Evolutionary conservation across 2,888 invertebrate species (phyloP).

Genomic region (Hirtodrosophila histrioides): DNA sequence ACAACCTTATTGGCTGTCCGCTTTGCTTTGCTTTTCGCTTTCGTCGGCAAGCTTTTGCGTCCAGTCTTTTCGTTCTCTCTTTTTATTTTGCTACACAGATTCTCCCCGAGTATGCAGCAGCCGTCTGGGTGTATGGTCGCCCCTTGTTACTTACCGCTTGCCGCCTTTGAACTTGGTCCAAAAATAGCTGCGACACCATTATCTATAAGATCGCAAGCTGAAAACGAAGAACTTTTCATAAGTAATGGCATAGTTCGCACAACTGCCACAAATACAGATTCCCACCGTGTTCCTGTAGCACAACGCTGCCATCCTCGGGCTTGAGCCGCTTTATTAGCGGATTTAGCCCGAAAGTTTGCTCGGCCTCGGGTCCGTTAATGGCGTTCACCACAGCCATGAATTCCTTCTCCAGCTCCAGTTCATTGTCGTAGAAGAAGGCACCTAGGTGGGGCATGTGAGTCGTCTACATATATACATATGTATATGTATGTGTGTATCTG

Average conservation of each 20-base stretch:
- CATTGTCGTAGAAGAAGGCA: slow-evolving; percentile 86
- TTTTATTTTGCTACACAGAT: slow-evolving; percentile 61
- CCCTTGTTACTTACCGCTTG: slow-evolving; percentile 73
- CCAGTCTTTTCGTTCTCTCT: slow-evolving; percentile 34
- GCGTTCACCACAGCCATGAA: slow-evolving; percentile 85
- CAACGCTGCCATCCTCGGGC: slow-evolving; percentile 72
- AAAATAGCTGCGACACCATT: slow-evolving; percentile 90
- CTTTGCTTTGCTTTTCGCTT: slow-evolving; percentile 22
- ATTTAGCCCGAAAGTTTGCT: slow-evolving; percentile 77
- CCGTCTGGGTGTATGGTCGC: background rate
- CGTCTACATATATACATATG: background rate
- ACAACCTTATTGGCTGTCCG: slow-evolving; percentile 26
- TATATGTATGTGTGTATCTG: background rate
- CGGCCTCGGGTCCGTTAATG: slow-evolving; percentile 77
- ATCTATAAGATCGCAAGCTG: slow-evolving; percentile 88
- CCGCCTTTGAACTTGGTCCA: slow-evolving; percentile 86
- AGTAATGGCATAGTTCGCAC: background rate
- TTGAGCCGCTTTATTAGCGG: slow-evolving; percentile 75
- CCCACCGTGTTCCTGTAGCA: slow-evolving; percentile 79
- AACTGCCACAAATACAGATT: background rate
- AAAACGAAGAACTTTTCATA: slow-evolving; percentile 33
- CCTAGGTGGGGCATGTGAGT: slow-evolving; percentile 61
- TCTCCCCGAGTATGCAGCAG: background rate
- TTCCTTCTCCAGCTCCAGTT: slow-evolving; percentile 86
- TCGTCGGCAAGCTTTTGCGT: slow-evolving; percentile 17